Base-by-base conservation (phyloP, 1,140 invertebrate species). In the Drosophila mayri region DNA sequence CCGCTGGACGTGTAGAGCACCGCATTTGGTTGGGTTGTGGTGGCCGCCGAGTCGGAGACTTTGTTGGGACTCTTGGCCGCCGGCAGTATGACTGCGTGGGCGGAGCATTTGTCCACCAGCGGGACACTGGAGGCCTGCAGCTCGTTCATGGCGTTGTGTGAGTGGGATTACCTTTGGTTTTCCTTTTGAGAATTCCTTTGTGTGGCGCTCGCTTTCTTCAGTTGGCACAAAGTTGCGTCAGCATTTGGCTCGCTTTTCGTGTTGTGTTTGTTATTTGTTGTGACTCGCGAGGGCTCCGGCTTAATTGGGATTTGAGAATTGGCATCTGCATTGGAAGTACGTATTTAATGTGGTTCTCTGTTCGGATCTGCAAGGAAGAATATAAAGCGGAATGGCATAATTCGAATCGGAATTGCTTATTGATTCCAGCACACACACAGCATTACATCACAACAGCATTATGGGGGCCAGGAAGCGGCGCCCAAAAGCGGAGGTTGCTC, bases 51-150 rank as follows among this genome's bases (percentile, higher is more conserved):
- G 16, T 76, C 63, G 9, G 66, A 49, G 38, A 70, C 66, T 22
- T 67, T 54, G 73, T 61, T 55, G 67, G 55, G 76, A 30, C 46
- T 70, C 60, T 61, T 77, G 61, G 47, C 40, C 35, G 68, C 49
- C 20, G 85, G 74, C 74, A 85, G 52, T 54, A 87, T 84, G 40
- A 77, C 50, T n/a, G 84, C 84, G 9, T 74, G 44, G 35, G 68
- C 22, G 14, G 52, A 60, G 50, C 70, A 72, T 50, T 85, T 81
- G 41, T 81, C 82, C 62, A 84, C 81, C 32, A 84, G 82, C 35
- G 81, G 81, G n/a, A 55, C 78, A 65, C 59, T 81, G 35, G 82
- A 67, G 62, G 73, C 62, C 38, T 73, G 77, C 66, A 68, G 37
- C 30, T 80, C 85, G 20, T 87, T 81, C 80, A 88, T 88, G 46